Conservation (phyloP, 2,888 invertebrate species). For the Linyphia triangularis region DNA sequence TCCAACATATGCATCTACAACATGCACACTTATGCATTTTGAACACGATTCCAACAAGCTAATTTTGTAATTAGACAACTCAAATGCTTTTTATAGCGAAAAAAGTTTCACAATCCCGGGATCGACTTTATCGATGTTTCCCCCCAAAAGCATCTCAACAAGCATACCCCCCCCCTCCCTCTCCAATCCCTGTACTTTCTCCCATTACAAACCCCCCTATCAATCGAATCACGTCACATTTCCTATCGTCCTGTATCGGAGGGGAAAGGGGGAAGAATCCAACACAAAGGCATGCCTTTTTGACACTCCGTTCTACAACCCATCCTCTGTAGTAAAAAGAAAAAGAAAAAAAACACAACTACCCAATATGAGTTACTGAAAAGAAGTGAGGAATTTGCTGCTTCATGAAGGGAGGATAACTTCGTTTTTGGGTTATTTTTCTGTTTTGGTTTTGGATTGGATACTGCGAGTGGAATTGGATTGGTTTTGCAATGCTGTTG, state of each 20-base stretch:
- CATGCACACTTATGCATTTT: too few relatives aligned
- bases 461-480: not conserved
- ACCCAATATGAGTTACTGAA: not conserved
- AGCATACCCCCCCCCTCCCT: not conserved
- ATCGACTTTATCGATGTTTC: not conserved
- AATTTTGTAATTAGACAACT: too few relatives aligned
- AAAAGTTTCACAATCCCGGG: not conserved
- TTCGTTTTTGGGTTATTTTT: conserved; percentile 25
- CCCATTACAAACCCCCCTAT: conserved; percentile 27
- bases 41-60: too few relatives aligned
- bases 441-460: not conserved
- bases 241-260: conserved; percentile 69
- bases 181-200: not conserved
- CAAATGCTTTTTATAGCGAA: too few relatives aligned
- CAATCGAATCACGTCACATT: conserved; percentile 71
- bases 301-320: conserved; percentile 1
- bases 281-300: conserved; percentile 45
- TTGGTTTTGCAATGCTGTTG: not conserved
- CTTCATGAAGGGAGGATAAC: conserved; percentile 12
- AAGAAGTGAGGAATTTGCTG: conserved; percentile 5
- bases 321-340: not conserved
- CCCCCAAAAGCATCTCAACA: not conserved
- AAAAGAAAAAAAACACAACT: not conserved
- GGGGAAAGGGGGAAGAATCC: not conserved
- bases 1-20: too few relatives aligned